A percentile compares a stretch with the other conserved stretches of the same genome.
Evolutionary conservation across 2,113 vertebrate genomes (phyloP).

Genomic region (cattle (Bos taurus)): ARS-UCD2.0 NC_037342.1:8285001-8285500

Average conservation of each 20-base stretch:
- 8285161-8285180: no score
- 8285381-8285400: background rate
- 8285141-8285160: rapidly evolving
- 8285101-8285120: background rate
- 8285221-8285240: background rate
- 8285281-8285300: background rate
- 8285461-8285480: background rate
- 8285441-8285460: background rate
- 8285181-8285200: background rate
- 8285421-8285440: background rate
- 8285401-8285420: background rate
- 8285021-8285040: background rate
- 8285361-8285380: background rate
- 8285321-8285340: background rate
- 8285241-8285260: background rate
- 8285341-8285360: background rate
- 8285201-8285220: background rate
- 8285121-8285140: background rate
- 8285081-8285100: background rate
- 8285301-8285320: background rate
- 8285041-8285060: background rate
- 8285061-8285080: background rate
- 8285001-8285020: background rate
- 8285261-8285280: background rate
- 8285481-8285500: background rate